These are phyloP conservation scores for Psilopsiagon aurifrons DNA, from an alignment of 2,113 vertebrate species.

Conservation along the genomic window DNA sequence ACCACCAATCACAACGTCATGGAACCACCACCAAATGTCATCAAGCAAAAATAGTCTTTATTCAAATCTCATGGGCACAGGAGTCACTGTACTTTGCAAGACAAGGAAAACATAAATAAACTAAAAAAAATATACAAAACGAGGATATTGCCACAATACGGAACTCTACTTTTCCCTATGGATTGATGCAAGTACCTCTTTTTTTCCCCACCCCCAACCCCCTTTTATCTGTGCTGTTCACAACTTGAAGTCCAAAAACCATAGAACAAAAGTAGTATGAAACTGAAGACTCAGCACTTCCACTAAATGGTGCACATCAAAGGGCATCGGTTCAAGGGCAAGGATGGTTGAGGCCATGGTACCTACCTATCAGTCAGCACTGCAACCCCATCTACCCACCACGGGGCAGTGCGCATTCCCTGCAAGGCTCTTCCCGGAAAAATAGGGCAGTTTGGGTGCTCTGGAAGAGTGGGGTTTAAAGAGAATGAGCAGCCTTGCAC, in stretches of 20 bases:
- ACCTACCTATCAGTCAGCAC: constrained; percentile 74
- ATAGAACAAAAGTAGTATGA: constrained; percentile 74
- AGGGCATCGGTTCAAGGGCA: constrained; percentile 72
- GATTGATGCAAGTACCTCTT: constrained; percentile 74
- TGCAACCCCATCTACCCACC: constrained; percentile 53
- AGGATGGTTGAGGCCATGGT: constrained; percentile 63
- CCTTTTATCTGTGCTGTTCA: constrained; percentile 77
- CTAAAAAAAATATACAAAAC: constrained; percentile 83
- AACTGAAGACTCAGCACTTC: constrained; percentile 80
- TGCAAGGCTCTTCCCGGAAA: constrained; percentile 54
- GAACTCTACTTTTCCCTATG: constrained; percentile 75
- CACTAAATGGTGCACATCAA: constrained; percentile 81
- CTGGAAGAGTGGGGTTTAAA: constrained; percentile 15
- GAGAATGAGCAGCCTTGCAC: constrained; percentile 34
- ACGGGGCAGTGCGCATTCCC: constrained; percentile 8
- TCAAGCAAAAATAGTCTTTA: constrained; percentile 88
- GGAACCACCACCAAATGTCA: constrained; percentile 68
- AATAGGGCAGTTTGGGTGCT: constrained; percentile 31
- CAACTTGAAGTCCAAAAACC: constrained; percentile 77
- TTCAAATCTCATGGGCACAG: constrained; percentile 84
- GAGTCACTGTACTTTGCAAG: constrained; percentile 82
- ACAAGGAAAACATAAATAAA: constrained; percentile 74
- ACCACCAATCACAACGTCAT: neutral
- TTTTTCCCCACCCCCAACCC: neutral
- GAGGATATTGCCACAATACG: constrained; percentile 84